A percentile compares a stretch with the other conserved stretches of the same genome.
Conservation (phyloP, 2,888 invertebrate species). For the Xiphydria camelus region DNA sequence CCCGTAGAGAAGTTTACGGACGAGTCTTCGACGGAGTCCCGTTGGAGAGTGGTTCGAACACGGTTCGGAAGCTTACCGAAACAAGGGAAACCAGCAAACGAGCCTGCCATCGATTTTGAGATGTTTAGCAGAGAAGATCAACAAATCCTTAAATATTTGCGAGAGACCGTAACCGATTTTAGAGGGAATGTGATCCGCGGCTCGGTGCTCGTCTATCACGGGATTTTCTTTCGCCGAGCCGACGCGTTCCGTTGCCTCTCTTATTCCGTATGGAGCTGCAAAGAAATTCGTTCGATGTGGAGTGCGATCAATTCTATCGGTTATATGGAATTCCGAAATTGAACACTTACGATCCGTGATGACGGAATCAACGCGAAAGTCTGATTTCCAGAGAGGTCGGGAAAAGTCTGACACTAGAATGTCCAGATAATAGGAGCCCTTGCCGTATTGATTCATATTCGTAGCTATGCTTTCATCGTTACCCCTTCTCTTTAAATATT, state of each 20-base stretch:
- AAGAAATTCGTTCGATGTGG: conserved; percentile 17
- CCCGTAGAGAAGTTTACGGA: neutral
- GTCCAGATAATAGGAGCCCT: conserved; percentile 77
- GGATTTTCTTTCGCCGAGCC: conserved; percentile 66
- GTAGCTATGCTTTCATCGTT: conserved; percentile 85
- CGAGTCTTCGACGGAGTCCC: neutral
- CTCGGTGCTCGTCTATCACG: conserved; percentile 68
- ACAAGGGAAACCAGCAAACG: conserved; percentile 95
- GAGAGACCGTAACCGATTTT: conserved; percentile 84
- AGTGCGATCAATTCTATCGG: too few relatives aligned
- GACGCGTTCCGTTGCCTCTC: conserved; percentile 89
- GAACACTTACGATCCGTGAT: conserved; percentile 88
- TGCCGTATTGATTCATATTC: conserved; percentile 88
- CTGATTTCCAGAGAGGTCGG: conserved; percentile 73
- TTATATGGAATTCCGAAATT: neutral
- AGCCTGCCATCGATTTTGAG: conserved; percentile 77
- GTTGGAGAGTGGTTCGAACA: neutral
- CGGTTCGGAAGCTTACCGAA: conserved; percentile 63
- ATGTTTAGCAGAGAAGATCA: conserved; percentile 79
- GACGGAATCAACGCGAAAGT: conserved; percentile 82
- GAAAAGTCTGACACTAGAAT: conserved; percentile 92
- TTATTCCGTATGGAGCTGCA: conserved; percentile 95
- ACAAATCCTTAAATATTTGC: conserved; percentile 81
- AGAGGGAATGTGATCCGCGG: conserved; percentile 75
- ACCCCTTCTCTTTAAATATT: conserved; percentile 68